Conservation (phyloP, 64 coral and sea anemone genomes). For the Porites australiensis region DNA sequence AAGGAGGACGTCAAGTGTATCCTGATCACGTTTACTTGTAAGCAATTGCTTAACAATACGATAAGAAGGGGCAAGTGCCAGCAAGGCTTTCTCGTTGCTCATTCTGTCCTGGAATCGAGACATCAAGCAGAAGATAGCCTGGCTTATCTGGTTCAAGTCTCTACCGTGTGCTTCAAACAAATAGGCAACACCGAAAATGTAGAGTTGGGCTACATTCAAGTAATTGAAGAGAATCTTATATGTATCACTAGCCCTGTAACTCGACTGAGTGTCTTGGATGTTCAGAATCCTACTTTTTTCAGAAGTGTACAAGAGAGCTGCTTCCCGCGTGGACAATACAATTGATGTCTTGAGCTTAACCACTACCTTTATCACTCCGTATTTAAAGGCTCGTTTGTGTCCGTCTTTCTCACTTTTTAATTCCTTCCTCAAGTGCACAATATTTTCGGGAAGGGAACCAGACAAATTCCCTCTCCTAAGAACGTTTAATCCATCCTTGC, state of each 20-base stretch:
- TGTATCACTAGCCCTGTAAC: constrained; percentile 57
- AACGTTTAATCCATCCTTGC: not conserved
- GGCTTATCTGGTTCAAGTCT: constrained; percentile 45
- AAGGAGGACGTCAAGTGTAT: constrained; percentile 40
- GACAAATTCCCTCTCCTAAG: not conserved
- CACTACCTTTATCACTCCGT: constrained; percentile 30
- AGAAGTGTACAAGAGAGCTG: not conserved
- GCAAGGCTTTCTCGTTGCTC: constrained; percentile 31
- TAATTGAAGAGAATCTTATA: constrained; percentile 22
- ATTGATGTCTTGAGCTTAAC: not conserved
- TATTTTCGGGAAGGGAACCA: not conserved
- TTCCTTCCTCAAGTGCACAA: not conserved
- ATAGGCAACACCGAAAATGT: constrained; percentile 51
- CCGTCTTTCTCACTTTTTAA: not conserved
- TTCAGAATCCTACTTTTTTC: not conserved
- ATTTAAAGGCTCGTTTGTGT: constrained; percentile 14
- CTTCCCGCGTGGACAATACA: not conserved
- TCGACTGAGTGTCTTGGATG: not conserved
- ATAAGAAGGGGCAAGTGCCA: constrained; percentile 24
- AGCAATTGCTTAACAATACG: constrained; percentile 35
- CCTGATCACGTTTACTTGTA: constrained; percentile 37
- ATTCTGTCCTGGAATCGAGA: constrained; percentile 15
- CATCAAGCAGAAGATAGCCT: constrained; percentile 25
- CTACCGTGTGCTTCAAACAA: constrained; percentile 42
- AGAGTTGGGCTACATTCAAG: constrained; percentile 34